These are phyloP conservation scores for Salvelinus fontinalis DNA, from an alignment of 2,113 vertebrate genomes.

Conservation along the genomic window DNA sequence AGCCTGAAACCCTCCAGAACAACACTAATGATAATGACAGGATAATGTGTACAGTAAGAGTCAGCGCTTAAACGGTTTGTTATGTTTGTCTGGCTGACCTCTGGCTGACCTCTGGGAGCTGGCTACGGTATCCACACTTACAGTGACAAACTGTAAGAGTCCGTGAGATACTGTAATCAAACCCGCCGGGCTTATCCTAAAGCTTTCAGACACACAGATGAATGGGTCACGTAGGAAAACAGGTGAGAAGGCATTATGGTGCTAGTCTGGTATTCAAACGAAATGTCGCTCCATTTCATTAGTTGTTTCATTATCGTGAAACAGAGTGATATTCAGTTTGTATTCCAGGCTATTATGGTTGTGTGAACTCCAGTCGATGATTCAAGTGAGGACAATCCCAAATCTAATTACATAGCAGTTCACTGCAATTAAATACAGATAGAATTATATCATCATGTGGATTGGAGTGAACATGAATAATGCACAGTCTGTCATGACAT, in stretches of 20 bases:
- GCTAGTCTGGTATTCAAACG: too few relatives aligned
- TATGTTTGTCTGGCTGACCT: neutral
- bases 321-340: too few relatives aligned
- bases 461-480: neutral
- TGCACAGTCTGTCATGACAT: neutral
- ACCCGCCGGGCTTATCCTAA: constrained; percentile 12
- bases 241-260: too few relatives aligned
- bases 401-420: neutral
- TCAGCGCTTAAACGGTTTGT: neutral
- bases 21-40: neutral
- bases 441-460: neutral
- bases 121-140: neutral
- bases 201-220: neutral
- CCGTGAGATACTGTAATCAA: neutral
- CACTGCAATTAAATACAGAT: neutral
- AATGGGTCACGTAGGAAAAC: too few relatives aligned
- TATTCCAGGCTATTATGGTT: too few relatives aligned
- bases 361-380: neutral
- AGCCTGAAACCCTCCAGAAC: too few relatives aligned
- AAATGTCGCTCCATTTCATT: too few relatives aligned
- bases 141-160: constrained; percentile 19
- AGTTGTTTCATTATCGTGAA: too few relatives aligned
- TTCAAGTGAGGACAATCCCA: neutral
- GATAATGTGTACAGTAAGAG: neutral
- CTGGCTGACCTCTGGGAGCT: constrained; percentile 30